Base-by-base conservation (phyloP, 2,888 invertebrate species). In the Megastigmus dorsalis region DNA sequence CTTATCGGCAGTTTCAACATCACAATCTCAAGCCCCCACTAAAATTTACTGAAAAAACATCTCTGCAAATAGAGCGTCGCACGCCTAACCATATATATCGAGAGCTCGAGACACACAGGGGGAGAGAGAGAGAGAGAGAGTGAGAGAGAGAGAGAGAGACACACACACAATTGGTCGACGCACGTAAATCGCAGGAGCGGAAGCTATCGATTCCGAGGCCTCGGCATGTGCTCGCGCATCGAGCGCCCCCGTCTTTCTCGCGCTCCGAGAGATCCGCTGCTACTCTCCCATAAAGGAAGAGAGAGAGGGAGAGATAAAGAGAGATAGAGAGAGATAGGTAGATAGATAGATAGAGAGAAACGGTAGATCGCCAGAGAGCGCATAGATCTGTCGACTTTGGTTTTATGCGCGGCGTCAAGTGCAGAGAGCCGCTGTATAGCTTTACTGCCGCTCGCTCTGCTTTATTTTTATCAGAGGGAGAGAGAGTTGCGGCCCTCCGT, bases 351-450 rank as follows among this genome's bases (percentile, higher is more conserved):
- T 30, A 33, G 18, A 45, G 30, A 9, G 10, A 30, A n/a, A n/a
- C n/a, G n/a, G 20, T 1, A 7, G 38, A 15, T 41, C 26, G 30
- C 38, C 23, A 33, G 15, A 28, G 63, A n/a, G 26, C 52, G 38
- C 36, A 38, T 18, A 26, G 50, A 50, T 57, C 55, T 38, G 48
- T 33, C 59, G 68, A 26, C 48, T 68, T 43, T 48, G 68, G 36
- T 48, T 68, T 68, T 68, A 59, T 48, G 48, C 30, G 13, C 10
- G 18, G 52, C 68, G 68, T 68, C 68, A 68, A 68, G 68, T 68
- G 68, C 59, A 45, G n/a, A n/a, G n/a, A n/a, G 28, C 38, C 41
- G 41, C 30, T 20, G 41, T 67, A 30, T 38, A n/a, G 68, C 68
- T 68, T 68, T 68, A 59, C 68, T 36, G 68, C 26, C n/a, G n/a